Conservation (phyloP, 1,140 invertebrate genomes). For the Achatina immaculata region DNA sequence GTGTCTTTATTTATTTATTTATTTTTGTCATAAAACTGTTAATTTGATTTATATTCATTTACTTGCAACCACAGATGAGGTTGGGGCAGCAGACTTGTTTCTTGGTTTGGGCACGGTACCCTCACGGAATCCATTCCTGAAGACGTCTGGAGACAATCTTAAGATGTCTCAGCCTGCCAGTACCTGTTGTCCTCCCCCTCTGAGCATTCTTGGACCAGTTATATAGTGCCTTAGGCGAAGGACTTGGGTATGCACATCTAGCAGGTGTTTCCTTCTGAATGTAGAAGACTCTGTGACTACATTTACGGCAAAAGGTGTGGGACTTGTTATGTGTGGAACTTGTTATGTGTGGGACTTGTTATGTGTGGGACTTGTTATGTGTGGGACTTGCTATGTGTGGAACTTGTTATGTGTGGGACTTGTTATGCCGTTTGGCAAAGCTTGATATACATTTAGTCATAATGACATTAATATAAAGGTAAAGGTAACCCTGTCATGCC, state of each 20-base stretch:
- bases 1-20: too few relatives aligned
- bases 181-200: slow-evolving; percentile 98
- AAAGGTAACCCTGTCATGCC: too few relatives aligned
- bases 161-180: slow-evolving; percentile 94
- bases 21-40: background rate
- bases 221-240: slow-evolving; percentile 88
- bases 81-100: slow-evolving; percentile 59
- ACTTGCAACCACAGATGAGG: slow-evolving; percentile 53
- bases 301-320: too few relatives aligned
- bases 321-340: too few relatives aligned
- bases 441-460: slow-evolving; percentile 99
- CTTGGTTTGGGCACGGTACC: slow-evolving; percentile 70
- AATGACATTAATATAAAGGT: too few relatives aligned
- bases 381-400: too few relatives aligned
- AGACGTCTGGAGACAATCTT: slow-evolving; percentile 92
- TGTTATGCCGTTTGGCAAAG: slow-evolving; percentile 99
- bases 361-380: too few relatives aligned
- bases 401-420: too few relatives aligned
- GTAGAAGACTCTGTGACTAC: slow-evolving; percentile 96
- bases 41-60: slow-evolving; percentile 41
- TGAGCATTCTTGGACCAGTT: slow-evolving; percentile 99
- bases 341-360: too few relatives aligned
- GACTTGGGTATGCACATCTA: slow-evolving; percentile 95
- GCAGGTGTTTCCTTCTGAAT: slow-evolving; percentile 98
- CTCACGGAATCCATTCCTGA: slow-evolving; percentile 79